Base-by-base conservation (phyloP, 2,888 invertebrate genomes). In the Hololepta plana region DNA sequence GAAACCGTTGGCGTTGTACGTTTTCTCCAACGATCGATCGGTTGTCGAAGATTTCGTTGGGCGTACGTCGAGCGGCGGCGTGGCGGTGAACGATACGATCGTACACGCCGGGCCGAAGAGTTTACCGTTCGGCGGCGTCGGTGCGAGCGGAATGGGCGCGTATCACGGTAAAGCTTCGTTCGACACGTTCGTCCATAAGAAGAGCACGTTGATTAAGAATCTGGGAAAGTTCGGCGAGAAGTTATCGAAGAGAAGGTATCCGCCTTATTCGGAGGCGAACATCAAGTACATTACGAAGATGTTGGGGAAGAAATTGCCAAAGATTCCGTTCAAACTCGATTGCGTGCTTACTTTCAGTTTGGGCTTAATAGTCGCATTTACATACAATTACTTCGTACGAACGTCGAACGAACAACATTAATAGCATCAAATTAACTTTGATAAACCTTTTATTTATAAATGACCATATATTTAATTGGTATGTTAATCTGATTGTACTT, bases 121-220 rank as follows among this genome's bases (percentile, higher is more conserved):
- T 3, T 55, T 96, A 32, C 96, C 96, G 1, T 98, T 98, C 53
- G 96, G 96, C 29, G 96, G 96, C 4, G 85, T 98, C 28, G 96
- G 96, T 3, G 53, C 63, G 42, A 91, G 91, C 47, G 96, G 96
- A 24, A 84, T 91, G 58, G 93, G 93, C 23, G 59, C 68, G 1
- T 96, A 95, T 55, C 95, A 96, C 55, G 98, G 98, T 28, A 76
- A 77, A 52, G 63, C 65, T 37, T 72, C 80, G 1, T 96, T 84
- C 45, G 85, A 95, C 39, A 85, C 90, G 0, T 98, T 98, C 57
- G 75, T 81, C 1, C 96, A 98, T 54, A 73, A 76, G 46, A 88
- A 91, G 54, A 72, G 81, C 28, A 72, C 73, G 34, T 58, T 85
- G 12, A 62, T 72, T 33, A 79, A 75, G 49, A 62, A 69, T 48